Evolutionary conservation across 1,140 invertebrate genomes (phyloP).

Genomic region (Bacillus rossius): DNA sequence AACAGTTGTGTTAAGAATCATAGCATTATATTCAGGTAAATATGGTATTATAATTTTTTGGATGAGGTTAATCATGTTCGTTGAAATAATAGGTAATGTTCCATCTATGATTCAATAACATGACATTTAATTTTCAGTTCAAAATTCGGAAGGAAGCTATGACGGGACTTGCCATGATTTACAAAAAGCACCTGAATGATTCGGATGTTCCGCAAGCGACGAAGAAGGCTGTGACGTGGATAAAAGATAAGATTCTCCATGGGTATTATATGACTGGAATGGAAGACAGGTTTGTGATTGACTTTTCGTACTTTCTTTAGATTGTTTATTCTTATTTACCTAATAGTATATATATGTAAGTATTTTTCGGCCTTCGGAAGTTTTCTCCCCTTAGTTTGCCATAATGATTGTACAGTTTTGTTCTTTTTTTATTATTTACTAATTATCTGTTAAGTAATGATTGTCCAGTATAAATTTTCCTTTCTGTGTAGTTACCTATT

Average conservation of each 20-base stretch:
- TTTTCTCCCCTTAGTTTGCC: too few relatives aligned
- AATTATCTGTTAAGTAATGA: too few relatives aligned
- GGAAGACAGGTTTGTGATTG: constrained; percentile 51
- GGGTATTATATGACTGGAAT: constrained; percentile 80
- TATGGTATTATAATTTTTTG: too few relatives aligned
- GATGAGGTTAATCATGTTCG: too few relatives aligned
- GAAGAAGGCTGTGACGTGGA: constrained; percentile 89
- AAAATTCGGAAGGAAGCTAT: constrained; percentile 96
- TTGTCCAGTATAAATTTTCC: too few relatives aligned
- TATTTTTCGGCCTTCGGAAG: background rate
- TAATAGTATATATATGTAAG: background rate
- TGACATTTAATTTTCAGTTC: constrained; percentile 53
- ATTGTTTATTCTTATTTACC: background rate
- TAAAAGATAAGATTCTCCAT: constrained; percentile 96
- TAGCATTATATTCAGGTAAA: too few relatives aligned
- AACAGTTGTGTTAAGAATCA: too few relatives aligned
- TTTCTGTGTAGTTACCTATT: too few relatives aligned
- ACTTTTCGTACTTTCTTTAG: background rate
- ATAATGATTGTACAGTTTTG: too few relatives aligned
- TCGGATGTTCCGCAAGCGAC: constrained; percentile 78
- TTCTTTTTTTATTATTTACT: too few relatives aligned
- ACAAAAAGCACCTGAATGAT: constrained; percentile 84
- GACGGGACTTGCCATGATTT: constrained; percentile 88
- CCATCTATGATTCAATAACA: too few relatives aligned
- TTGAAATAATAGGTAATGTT: too few relatives aligned